Conservation (phyloP, 2,888 invertebrate genomes). For the Tuberolachnus salignus region DNA sequence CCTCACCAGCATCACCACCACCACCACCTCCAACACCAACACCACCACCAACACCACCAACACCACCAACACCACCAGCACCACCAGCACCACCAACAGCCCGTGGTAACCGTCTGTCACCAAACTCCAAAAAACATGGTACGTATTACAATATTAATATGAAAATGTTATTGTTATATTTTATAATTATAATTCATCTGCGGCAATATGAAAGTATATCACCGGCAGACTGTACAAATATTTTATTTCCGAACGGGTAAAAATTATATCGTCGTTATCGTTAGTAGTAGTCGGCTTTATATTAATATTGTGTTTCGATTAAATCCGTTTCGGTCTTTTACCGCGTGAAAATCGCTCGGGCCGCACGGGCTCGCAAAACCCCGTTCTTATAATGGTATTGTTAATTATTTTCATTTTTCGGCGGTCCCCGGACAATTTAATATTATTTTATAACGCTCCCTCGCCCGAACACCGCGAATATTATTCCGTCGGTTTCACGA, state of each 20-base stretch:
- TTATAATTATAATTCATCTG: neutral
- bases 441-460: constrained; percentile 45
- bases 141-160: neutral
- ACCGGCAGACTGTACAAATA: neutral
- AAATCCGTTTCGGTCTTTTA: neutral
- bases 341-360: neutral
- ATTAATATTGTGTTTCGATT: no score
- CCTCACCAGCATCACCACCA: constrained; percentile 21
- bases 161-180: neutral
- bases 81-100: constrained; percentile 26
- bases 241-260: neutral
- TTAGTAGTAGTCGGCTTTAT: no score
- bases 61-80: constrained; percentile 29
- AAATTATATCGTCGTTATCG: neutral
- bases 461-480: neutral
- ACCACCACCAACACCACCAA: constrained; percentile 30
- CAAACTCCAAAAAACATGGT: constrained; percentile 48
- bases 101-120: constrained; percentile 41
- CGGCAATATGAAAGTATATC: neutral
- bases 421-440: constrained; percentile 41
- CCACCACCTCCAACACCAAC: constrained; percentile 8
- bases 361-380: neutral
- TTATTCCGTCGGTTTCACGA: constrained; percentile 1
- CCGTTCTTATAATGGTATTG: no score
- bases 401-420: constrained; percentile 7